Evolutionary conservation across 1,140 invertebrate genomes (phyloP).

Genomic region (Goniozus legneri): DNA sequence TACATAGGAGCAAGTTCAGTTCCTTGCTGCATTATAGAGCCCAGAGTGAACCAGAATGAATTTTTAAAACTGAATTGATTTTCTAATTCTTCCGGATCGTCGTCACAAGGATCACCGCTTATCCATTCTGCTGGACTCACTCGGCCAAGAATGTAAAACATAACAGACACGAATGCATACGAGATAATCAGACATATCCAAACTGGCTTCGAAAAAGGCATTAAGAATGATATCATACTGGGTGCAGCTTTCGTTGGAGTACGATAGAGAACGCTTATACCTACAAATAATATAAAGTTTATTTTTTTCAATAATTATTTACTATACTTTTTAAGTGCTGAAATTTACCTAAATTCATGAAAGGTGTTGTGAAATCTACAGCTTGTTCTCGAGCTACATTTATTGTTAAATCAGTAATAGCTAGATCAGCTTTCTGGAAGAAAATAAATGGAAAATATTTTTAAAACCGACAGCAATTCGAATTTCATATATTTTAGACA

Average conservation of each 20-base stretch:
- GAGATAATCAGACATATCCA: conserved; percentile 76
- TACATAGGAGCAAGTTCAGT: too few relatives aligned
- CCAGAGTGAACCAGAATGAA: conserved; percentile 80
- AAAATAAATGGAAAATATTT: too few relatives aligned
- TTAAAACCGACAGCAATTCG: neutral
- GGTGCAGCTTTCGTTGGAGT: conserved; percentile 73
- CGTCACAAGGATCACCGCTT: conserved; percentile 74
- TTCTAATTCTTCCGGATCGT: conserved; percentile 66
- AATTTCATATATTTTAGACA: neutral
- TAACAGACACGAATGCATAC: conserved; percentile 73
- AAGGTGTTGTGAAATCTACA: conserved; percentile 85
- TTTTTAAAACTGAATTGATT: conserved; percentile 80
- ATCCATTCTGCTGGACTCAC: conserved; percentile 80
- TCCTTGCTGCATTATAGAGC: neutral
- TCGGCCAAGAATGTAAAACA: conserved; percentile 77
- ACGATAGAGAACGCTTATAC: conserved; percentile 79
- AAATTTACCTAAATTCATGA: conserved; percentile 75
- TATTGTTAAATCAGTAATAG: conserved; percentile 85
- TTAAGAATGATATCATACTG: conserved; percentile 79
- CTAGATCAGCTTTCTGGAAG: conserved; percentile 71
- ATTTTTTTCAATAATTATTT: neutral
- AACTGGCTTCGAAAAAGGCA: conserved; percentile 75
- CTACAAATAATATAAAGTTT: conserved; percentile 32
- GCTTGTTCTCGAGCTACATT: conserved; percentile 76
- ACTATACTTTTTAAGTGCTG: neutral